Base-by-base conservation (phyloP, 2,113 vertebrate genomes). In the Pygathrix nemaeus region DNA sequence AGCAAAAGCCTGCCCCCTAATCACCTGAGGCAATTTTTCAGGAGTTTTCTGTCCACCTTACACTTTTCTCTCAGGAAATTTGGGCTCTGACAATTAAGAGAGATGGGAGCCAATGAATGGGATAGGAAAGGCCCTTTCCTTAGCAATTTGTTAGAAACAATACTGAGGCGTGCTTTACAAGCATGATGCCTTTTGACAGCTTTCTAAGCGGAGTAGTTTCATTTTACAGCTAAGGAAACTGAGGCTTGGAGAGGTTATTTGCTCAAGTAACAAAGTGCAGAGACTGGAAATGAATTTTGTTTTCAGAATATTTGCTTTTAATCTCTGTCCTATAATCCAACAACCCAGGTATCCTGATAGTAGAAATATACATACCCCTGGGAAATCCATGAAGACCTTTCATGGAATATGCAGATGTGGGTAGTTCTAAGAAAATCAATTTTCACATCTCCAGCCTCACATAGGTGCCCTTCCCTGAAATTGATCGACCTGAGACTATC, bases 351-450 rank as follows among this genome's bases (percentile, higher is more conserved):
- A 8, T 66, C 50, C 50, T 7, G 21, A 48, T 90, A 3, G 5
- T 66, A 40, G 35, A 45, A 21, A 38, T 64, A 6, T 17, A 17
- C 1, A 6, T 1, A 57, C 27, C 16, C 50, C 21, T 40, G 38
- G 50, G 68, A 48, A 25, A 25, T 20, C 20, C 5, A 3, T 6
- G 10, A 79, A 79, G 40, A 5, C 43, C 30, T 35, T 35, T 52
- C 2, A 3, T 1, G 13, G 35, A 50, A 23, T 40, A 9, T 68
- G 52, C 35, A 45, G 78, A 16, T 86, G 25, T 2, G 8, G 27
- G 16, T 30, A 17, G 25, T n/a, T 79, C 72, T 52, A 81, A 55
- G 40, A 16, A 73, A 38, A 21, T 87, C 1, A 2, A 0, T 50
- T 43, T 92, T 35, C 8, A 83, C 52, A 68, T 66, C 72, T 32